phyloP scores from a whole-genome alignment of 2,888 invertebrate genomes.

The Branchipolynoe longqiensis region DNA sequence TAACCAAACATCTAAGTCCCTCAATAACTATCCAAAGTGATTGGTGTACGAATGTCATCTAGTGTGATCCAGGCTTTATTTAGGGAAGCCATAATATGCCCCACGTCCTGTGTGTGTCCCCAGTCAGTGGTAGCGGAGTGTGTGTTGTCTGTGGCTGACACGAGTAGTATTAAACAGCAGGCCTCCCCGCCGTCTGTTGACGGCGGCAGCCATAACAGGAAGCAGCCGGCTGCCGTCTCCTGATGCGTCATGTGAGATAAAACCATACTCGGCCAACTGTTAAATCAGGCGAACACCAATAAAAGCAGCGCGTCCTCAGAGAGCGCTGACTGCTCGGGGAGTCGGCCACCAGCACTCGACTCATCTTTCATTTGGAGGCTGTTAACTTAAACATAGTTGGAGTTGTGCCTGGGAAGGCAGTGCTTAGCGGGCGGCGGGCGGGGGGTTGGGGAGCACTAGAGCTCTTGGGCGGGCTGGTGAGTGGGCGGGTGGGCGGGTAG shows the following conservation, averaged over 20 bases:
- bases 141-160: too few relatives aligned
- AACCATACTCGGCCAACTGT: neutral
- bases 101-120: too few relatives aligned
- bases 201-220: too few relatives aligned
- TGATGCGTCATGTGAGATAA: neutral
- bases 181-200: too few relatives aligned
- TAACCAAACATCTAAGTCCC: too few relatives aligned
- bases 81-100: too few relatives aligned
- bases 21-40: too few relatives aligned
- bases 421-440: neutral
- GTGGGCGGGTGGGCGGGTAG: neutral
- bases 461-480: too few relatives aligned
- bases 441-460: neutral
- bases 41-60: too few relatives aligned
- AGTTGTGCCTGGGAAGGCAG: constrained; percentile 24
- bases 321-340: neutral
- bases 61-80: too few relatives aligned
- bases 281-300: neutral
- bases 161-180: too few relatives aligned
- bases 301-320: neutral
- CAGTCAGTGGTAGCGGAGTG: too few relatives aligned
- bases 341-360: neutral
- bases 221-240: neutral
- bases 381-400: constrained; percentile 35
- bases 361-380: constrained; percentile 36